These are phyloP conservation scores for Enteromius anoplus DNA, from an alignment of 2,797 vertebrate genomes.

Conservation along the genomic window DNA sequence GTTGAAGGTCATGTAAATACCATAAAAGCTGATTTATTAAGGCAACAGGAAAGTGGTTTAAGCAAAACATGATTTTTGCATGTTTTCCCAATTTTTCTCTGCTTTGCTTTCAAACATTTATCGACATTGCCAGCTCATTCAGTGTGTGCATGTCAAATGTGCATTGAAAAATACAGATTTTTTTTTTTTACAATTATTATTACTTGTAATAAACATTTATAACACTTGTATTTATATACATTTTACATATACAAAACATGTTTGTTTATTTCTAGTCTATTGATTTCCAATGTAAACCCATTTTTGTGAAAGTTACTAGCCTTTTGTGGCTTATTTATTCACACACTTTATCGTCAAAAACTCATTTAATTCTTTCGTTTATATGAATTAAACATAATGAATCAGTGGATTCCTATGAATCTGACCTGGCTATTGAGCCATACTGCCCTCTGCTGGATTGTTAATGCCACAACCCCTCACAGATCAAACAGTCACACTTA, in stretches of 20 bases:
- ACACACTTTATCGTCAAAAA: too few relatives aligned
- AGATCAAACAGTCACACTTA: slow-evolving; percentile 64
- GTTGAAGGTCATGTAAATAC: neutral
- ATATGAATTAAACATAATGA: neutral
- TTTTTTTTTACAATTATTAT: neutral
- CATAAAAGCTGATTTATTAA: neutral
- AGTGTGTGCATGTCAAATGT: neutral
- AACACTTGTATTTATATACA: neutral
- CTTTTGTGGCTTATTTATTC: neutral
- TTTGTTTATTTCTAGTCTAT: neutral
- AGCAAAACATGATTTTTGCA: neutral
- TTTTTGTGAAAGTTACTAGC: neutral
- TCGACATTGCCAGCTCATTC: neutral
- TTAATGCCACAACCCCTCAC: neutral
- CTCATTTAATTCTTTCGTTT: neutral
- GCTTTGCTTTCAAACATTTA: neutral
- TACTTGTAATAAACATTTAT: neutral
- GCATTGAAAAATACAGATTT: neutral
- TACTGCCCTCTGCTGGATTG: slow-evolving; percentile 6
- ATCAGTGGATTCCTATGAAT: neutral
- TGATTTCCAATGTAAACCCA: neutral
- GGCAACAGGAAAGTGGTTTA: neutral
- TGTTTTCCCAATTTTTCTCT: neutral
- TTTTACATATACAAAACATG: neutral
- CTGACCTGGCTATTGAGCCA: neutral